Evolutionary conservation across 2,888 invertebrate genomes (phyloP).

Genomic region (Pollenia labialis): DNA sequence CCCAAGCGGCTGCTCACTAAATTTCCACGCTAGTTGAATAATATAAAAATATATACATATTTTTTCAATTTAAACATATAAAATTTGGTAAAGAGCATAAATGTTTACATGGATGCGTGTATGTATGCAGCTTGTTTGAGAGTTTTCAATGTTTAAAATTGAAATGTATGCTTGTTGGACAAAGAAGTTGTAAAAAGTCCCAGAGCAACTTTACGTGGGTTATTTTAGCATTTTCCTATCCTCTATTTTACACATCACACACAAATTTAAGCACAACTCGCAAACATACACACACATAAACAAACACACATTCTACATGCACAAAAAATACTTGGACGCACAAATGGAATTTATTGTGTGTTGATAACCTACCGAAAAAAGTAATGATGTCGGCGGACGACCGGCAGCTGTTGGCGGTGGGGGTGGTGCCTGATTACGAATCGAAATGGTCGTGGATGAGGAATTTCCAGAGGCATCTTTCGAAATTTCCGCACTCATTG

Average conservation of each 20-base stretch:
- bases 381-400: slow-evolving; percentile 80
- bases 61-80: neutral
- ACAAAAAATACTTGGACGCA: neutral
- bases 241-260: neutral
- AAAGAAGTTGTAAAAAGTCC: slow-evolving; percentile 40
- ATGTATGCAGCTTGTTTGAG: neutral
- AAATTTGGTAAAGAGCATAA: neutral
- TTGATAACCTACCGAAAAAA: slow-evolving; percentile 79
- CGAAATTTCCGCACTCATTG: slow-evolving; percentile 74
- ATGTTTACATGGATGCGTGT: neutral
- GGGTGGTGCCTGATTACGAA: slow-evolving; percentile 69
- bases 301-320: neutral
- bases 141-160: slow-evolving; percentile 31
- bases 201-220: slow-evolving; percentile 44
- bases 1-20: slow-evolving; percentile 81
- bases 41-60: neutral
- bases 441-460: slow-evolving; percentile 38
- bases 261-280: slow-evolving; percentile 9
- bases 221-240: neutral
- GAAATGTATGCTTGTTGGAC: slow-evolving; percentile 35
- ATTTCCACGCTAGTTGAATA: slow-evolving; percentile 80
- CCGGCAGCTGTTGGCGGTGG: slow-evolving; percentile 81
- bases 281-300: neutral
- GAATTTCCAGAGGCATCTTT: slow-evolving; percentile 66
- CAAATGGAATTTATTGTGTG: slow-evolving; percentile 40